These are phyloP conservation scores for Drymodes brunneopygia DNA, from an alignment of 2,113 vertebrate species.

Conservation along the genomic window DNA sequence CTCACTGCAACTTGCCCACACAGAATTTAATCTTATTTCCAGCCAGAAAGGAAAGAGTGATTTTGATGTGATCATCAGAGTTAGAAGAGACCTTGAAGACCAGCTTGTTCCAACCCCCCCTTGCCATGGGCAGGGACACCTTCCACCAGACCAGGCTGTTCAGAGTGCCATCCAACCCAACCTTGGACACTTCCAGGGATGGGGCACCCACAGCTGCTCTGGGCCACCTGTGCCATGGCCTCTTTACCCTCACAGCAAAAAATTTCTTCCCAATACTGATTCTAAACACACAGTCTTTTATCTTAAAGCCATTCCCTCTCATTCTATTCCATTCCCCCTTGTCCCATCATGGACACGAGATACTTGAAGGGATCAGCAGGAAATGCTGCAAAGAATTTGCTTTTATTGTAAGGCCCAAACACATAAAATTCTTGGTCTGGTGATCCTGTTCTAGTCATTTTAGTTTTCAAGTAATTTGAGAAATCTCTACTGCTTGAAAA, in stretches of 20 bases:
- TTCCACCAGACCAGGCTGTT: not conserved
- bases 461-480: not conserved
- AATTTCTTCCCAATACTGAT: not conserved
- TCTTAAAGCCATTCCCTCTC: not conserved
- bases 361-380: not conserved
- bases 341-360: not conserved
- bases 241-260: not conserved
- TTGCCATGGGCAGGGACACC: not conserved
- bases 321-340: not conserved
- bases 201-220: not conserved
- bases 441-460: not conserved
- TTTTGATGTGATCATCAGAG: not conserved
- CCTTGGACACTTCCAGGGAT: no score
- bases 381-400: not conserved
- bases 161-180: not conserved
- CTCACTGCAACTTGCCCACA: not conserved
- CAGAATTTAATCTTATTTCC: not conserved
- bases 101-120: fast-evolving
- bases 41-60: not conserved
- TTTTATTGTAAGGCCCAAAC: not conserved
- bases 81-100: not conserved
- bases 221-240: not conserved
- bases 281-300: not conserved
- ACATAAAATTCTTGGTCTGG: not conserved
- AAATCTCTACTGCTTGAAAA: not conserved